phyloP scores from a whole-genome alignment of 2,113 vertebrate genomes.

The Ameiurus melas region DNA sequence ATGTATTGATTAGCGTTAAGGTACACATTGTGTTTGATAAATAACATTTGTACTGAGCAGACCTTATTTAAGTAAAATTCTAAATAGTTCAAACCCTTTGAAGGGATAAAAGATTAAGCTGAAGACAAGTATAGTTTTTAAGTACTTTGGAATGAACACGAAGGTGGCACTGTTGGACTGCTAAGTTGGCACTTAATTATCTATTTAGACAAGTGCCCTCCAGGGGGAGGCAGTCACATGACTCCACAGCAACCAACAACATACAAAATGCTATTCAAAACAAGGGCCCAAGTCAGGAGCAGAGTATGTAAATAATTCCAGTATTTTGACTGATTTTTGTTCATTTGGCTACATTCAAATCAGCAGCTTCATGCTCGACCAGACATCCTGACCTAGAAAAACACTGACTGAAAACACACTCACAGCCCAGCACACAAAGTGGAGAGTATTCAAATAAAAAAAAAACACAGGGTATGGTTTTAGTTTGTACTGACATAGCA shows the following conservation, averaged over 20 bases:
- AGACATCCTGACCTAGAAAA: conserved; percentile 37
- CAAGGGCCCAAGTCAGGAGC: conserved; percentile 21
- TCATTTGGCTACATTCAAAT: conserved; percentile 56
- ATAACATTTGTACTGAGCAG: conserved; percentile 7
- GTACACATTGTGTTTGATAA: background rate
- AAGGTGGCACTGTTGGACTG: conserved; percentile 42
- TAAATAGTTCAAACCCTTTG: background rate
- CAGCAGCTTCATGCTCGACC: conserved; percentile 37
- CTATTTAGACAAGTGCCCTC: conserved; percentile 29
- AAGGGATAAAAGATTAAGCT: background rate
- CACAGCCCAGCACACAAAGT: conserved; percentile 14
- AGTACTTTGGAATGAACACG: background rate
- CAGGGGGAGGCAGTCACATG: conserved; percentile 25
- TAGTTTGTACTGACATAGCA: background rate
- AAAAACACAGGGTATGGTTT: conserved; percentile 11
- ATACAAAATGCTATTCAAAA: conserved; percentile 46
- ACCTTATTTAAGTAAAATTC: background rate
- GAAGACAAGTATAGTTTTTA: background rate
- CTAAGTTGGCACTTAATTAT: conserved; percentile 20
- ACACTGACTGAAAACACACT: conserved; percentile 35
- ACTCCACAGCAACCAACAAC: conserved; percentile 22
- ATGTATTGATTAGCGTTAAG: background rate
- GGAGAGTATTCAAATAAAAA: conserved; percentile 42
- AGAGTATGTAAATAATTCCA: conserved; percentile 31
- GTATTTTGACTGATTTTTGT: conserved; percentile 49